Evolutionary conservation across 2,797 vertebrate species (phyloP), one percentile per base, ranked within the genome.

Genomic region (Brachyalestes nurse): DNA sequence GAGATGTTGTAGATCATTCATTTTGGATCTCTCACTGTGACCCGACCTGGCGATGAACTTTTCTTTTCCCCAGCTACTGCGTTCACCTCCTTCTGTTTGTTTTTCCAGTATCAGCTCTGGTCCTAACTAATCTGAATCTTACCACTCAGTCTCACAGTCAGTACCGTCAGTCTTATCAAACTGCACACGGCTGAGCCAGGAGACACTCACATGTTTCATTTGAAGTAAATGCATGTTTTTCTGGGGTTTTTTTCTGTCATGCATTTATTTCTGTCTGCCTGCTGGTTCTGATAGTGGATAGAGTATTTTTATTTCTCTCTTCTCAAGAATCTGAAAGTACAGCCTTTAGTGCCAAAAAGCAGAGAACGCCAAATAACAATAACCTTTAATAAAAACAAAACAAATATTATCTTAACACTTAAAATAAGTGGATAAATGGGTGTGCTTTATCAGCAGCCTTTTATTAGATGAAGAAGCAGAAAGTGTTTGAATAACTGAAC

Each of bases 21-120:
- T 72, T 72, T n/a, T 38, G 51, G 49, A 34, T 53, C 51, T 72
- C 51, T 12, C 49, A 57, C 70, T 72, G 51, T 34, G 49, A 72
- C 16, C 49, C 19, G 17, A 72, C 51, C 70, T 55, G 25, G 14
- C 5, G 25, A 55, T 57, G 25, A 72, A 72, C 51, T 28, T 38
- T 17, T 34, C 25, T 55, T 28, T 9, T 21, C 51, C 28, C 6
- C 17, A 72, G 49, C 28, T 19, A n/a, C 17, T 19, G 49, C 17
- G 17, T 72, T 38, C 14, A 9, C 17, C 7, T 19, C 38, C 19
- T 17, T 6, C 17, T n/a, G 6, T 45, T 51, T 49, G 16, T 57
- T 71, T 45, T 23, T 14, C 42, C 42, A 34, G 17, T 19, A 40
- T 57, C 2, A 23, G 9, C 12, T 34, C 8, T 40, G 4, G 49